A percentile compares a stretch with the other conserved stretches of the same genome.
phyloP scores from a whole-genome alignment of 37 sponge, comb jelly and placozoan genomes.

The Mnemiopsis leidyi region DNA sequence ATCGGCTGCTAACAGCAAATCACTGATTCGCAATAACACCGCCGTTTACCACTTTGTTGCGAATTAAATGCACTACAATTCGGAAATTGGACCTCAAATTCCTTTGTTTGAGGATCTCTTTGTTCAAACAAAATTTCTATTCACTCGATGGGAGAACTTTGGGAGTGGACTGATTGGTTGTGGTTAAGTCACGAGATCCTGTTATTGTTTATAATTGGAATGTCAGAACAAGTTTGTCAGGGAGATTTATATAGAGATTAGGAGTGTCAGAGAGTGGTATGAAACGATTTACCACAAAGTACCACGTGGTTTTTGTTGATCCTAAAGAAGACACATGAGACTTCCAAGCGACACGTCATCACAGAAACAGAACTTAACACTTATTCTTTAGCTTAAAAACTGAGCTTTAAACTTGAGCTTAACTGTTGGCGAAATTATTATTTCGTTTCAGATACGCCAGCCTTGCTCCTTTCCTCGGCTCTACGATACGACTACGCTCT shows the following conservation, averaged over 20 bases:
- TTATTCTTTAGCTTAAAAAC: no score
- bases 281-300: no score
- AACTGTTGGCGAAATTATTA: no score
- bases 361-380: no score
- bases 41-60: not conserved
- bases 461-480: constrained; percentile 34
- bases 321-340: no score
- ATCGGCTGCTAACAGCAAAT: not conserved
- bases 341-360: no score
- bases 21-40: not conserved
- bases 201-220: not conserved
- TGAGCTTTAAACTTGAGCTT: no score
- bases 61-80: not conserved
- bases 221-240: not conserved
- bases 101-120: not conserved
- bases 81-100: not conserved
- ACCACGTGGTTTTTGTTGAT: not conserved
- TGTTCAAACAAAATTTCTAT: not conserved
- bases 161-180: not conserved
- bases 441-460: constrained; percentile 29
- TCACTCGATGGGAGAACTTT: not conserved
- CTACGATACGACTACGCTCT: constrained; percentile 57
- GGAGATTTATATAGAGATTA: not conserved
- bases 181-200: not conserved
- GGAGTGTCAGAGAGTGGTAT: no score